phyloP scores from a whole-genome alignment of 2,113 vertebrate species.

The Genyomyrus donnyi region DNA sequence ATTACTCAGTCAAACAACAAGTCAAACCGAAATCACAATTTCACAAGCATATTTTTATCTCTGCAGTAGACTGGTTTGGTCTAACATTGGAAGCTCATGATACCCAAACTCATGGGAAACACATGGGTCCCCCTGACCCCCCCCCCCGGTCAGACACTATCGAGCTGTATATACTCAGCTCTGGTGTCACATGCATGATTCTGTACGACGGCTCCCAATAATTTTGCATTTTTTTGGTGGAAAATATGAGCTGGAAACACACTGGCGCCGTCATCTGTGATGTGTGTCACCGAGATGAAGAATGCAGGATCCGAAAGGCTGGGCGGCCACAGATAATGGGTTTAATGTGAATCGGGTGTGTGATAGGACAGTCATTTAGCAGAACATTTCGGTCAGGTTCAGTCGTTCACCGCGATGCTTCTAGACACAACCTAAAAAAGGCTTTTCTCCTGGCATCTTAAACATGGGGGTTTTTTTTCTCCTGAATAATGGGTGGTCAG shows the following conservation, averaged over 20 bases:
- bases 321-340: constrained; percentile 46
- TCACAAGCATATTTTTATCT: background rate
- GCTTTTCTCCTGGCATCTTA: constrained; percentile 41
- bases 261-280: constrained; percentile 20
- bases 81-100: background rate
- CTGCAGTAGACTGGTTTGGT: background rate
- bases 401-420: constrained; percentile 32
- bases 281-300: constrained; percentile 38
- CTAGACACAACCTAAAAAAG: constrained; percentile 34
- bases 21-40: background rate
- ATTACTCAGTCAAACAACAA: background rate
- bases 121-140: background rate
- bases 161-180: background rate
- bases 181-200: background rate
- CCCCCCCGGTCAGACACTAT: background rate
- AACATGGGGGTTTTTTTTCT: constrained; percentile 35
- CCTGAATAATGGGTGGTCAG: constrained; percentile 31
- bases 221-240: background rate
- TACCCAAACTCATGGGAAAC: background rate
- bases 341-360: constrained; percentile 60
- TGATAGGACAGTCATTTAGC: constrained; percentile 41
- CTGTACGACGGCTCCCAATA: background rate
- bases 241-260: constrained; percentile 7
- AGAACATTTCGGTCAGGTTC: constrained; percentile 41
- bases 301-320: constrained; percentile 37